Evolutionary conservation across 2,888 invertebrate species (phyloP).

Genomic region (Chloromyia formosa): DNA sequence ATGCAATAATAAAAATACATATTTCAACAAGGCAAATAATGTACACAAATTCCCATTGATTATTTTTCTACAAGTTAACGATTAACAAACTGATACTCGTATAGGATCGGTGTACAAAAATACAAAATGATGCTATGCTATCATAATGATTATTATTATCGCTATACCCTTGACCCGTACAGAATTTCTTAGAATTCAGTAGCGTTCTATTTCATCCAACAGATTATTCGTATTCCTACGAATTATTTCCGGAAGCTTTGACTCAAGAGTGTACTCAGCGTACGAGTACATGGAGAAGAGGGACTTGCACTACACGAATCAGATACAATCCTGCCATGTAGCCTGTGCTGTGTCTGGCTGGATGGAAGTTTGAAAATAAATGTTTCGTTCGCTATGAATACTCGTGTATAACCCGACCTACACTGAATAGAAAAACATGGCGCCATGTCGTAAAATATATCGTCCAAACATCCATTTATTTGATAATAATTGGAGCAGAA

Average conservation of each 20-base stretch:
- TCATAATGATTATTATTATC: neutral
- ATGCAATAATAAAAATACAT: no score
- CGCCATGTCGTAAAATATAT: slow-evolving; percentile 7
- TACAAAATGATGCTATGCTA: neutral
- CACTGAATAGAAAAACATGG: neutral
- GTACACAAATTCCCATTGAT: no score
- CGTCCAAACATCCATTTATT: neutral
- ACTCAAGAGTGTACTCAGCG: neutral
- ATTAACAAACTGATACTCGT: no score
- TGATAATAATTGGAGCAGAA: slow-evolving; percentile 15
- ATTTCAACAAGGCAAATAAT: no score
- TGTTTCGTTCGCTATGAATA: neutral
- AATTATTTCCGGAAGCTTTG: no score
- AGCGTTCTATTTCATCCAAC: neutral
- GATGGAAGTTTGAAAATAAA: neutral
- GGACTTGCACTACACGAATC: neutral
- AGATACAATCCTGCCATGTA: no score
- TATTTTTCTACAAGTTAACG: no score
- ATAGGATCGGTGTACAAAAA: no score
- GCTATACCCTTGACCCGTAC: slow-evolving; percentile 1
- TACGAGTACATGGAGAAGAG: neutral
- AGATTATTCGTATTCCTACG: no score
- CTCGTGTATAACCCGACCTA: neutral
- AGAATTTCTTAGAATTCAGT: neutral
- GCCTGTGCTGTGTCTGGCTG: neutral